Percentiles rank a stretch among this genome's conserved stretches.
phyloP scores from a whole-genome alignment of 2,113 vertebrate genomes.

The Elephantulus edwardii region DNA sequence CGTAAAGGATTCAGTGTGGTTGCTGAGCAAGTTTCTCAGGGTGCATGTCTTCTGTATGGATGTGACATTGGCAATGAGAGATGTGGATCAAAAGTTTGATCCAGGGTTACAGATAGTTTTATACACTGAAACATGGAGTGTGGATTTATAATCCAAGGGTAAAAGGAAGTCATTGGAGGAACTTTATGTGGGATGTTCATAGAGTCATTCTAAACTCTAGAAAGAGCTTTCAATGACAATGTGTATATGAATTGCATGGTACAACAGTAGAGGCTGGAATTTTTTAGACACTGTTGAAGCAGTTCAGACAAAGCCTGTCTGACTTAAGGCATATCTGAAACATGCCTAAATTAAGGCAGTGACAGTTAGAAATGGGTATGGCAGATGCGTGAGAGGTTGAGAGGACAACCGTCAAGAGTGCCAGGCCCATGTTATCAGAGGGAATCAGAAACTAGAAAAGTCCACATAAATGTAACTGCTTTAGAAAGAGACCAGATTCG shows the following conservation, averaged over 20 bases:
- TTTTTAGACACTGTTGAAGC: background rate
- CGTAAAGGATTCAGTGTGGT: background rate
- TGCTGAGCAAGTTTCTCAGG: background rate
- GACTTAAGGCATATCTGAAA: background rate
- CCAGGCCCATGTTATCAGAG: background rate
- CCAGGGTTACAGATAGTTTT: background rate
- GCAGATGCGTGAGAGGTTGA: background rate
- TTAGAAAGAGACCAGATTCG: background rate
- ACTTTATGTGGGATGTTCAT: background rate
- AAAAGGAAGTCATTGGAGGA: background rate
- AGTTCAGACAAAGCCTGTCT: background rate
- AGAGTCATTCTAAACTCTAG: accelerated
- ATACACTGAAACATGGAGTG: background rate
- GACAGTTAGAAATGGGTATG: background rate
- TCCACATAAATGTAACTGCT: background rate
- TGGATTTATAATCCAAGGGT: background rate
- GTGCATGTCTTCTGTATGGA: background rate
- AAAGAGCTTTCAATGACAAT: background rate
- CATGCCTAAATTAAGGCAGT: background rate
- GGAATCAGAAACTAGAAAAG: background rate
- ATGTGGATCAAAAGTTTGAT: background rate
- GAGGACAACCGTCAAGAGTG: background rate
- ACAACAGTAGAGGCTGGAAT: background rate
- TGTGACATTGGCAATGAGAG: background rate
- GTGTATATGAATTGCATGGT: no score